Evolutionary conservation across 53 echinoderm and acorn worm genomes (phyloP).

Genomic region (Zoroaster sp.): DNA sequence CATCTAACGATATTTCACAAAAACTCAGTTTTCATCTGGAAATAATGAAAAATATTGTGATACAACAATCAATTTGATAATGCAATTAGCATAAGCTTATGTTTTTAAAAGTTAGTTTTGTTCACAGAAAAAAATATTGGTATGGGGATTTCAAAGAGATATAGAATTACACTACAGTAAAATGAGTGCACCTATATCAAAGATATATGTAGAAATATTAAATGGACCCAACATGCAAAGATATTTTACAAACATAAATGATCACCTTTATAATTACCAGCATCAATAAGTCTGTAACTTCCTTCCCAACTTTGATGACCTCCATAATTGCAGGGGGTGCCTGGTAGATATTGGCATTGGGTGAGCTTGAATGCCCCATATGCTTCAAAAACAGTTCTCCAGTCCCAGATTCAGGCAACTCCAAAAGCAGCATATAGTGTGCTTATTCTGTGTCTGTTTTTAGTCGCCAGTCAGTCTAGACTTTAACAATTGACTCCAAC

Average conservation of each 20-base stretch:
- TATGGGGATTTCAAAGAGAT: background rate
- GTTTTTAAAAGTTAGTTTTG: background rate
- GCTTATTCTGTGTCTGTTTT: slow-evolving; percentile 59
- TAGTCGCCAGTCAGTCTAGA: slow-evolving; percentile 55
- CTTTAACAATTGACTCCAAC: background rate
- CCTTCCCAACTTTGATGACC: background rate
- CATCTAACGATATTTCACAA: too few relatives aligned
- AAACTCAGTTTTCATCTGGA: too few relatives aligned
- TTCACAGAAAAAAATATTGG: background rate
- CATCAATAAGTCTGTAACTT: background rate
- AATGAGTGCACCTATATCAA: background rate
- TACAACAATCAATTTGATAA: background rate
- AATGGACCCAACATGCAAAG: background rate
- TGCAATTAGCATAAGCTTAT: background rate
- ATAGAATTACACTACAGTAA: background rate
- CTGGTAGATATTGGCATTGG: slow-evolving; percentile 71
- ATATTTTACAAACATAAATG: background rate
- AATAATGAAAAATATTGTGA: background rate
- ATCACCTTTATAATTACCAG: background rate
- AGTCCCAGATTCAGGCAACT: slow-evolving; percentile 51
- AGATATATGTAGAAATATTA: background rate
- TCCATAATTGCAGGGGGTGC: slow-evolving; percentile 40
- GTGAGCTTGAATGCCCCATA: slow-evolving; percentile 66
- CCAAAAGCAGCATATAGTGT: slow-evolving; percentile 65
- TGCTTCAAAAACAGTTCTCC: slow-evolving; percentile 54